A percentile compares a stretch with the other conserved stretches of the same genome.
These are phyloP conservation scores for Trichechus manatus DNA, from an alignment of 2,113 vertebrate genomes.

Conservation along the genomic window DNA sequence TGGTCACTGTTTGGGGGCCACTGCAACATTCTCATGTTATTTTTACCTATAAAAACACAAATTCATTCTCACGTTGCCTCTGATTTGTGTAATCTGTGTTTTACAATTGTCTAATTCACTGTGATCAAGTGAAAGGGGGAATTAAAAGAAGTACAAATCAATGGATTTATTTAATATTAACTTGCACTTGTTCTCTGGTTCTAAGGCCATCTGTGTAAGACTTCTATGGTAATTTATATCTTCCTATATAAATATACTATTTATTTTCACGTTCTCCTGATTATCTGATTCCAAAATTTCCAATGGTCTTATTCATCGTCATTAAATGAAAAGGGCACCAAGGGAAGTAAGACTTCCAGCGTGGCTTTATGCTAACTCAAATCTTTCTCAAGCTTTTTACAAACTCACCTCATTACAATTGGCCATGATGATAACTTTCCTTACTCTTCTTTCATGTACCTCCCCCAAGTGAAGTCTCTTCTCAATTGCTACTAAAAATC, in stretches of 20 bases:
- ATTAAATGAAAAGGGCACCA: no score
- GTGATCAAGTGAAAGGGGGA: neutral
- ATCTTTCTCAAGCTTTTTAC: neutral
- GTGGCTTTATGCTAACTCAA: neutral
- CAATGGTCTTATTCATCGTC: no score
- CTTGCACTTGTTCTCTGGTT: neutral
- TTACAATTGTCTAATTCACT: constrained; percentile 5
- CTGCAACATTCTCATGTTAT: neutral
- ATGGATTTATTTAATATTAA: neutral
- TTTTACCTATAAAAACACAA: neutral
- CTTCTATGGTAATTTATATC: no score
- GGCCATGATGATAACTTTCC: neutral
- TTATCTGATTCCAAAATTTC: no score
- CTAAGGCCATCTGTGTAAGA: no score
- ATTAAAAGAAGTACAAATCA: neutral
- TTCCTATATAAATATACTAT: no score
- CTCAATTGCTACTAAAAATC: neutral
- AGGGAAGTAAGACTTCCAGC: neutral
- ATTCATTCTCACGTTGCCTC: neutral
- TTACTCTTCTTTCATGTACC: neutral
- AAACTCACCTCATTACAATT: neutral
- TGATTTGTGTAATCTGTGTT: neutral
- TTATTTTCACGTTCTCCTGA: no score
- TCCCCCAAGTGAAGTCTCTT: neutral
- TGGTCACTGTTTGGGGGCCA: neutral